These are phyloP conservation scores for Centropyge bicolor DNA, from an alignment of 2,797 vertebrate genomes.

Conservation along the genomic window DNA sequence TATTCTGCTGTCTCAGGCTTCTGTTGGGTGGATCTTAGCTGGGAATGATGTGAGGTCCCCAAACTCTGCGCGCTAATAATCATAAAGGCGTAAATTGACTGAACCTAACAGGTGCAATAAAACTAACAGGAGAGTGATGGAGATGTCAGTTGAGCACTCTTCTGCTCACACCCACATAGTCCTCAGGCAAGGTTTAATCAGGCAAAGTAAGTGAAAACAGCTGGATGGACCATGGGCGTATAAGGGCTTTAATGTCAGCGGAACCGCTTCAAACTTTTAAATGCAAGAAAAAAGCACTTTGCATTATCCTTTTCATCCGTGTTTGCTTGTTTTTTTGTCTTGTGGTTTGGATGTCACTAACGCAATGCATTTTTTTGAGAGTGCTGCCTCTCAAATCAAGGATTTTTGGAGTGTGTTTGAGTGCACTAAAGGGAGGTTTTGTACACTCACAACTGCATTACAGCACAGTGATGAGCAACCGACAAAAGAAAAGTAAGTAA, in stretches of 20 bases:
- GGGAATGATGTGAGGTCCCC: conserved; percentile 47
- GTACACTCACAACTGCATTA: not conserved
- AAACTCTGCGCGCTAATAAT: conserved; percentile 70
- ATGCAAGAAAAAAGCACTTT: conserved; percentile 17
- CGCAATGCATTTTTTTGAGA: not conserved
- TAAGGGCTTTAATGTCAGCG: conserved; percentile 45
- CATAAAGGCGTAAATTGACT: conserved; percentile 71
- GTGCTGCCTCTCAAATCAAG: conserved; percentile 20
- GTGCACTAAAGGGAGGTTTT: conserved; percentile 21
- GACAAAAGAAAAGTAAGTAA: not conserved
- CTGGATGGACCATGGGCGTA: conserved; percentile 53
- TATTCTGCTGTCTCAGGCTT: conserved; percentile 33
- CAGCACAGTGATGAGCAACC: conserved; percentile 24
- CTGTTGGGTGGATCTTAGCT: conserved; percentile 44
- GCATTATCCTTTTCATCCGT: conserved; percentile 19
- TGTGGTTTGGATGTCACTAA: conserved; percentile 13
- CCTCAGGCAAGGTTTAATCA: conserved; percentile 71
- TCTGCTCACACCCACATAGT: conserved; percentile 69
- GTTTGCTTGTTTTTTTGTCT: conserved; percentile 3
- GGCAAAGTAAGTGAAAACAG: conserved; percentile 70
- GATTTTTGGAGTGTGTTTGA: conserved; percentile 13
- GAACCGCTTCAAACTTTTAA: conserved; percentile 47
- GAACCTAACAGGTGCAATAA: conserved; percentile 73
- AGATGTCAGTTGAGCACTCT: conserved; percentile 66
- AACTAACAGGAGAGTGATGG: conserved; percentile 60